Conservation (phyloP, 2,113 vertebrate species). For the Calidris pygmaea region DNA sequence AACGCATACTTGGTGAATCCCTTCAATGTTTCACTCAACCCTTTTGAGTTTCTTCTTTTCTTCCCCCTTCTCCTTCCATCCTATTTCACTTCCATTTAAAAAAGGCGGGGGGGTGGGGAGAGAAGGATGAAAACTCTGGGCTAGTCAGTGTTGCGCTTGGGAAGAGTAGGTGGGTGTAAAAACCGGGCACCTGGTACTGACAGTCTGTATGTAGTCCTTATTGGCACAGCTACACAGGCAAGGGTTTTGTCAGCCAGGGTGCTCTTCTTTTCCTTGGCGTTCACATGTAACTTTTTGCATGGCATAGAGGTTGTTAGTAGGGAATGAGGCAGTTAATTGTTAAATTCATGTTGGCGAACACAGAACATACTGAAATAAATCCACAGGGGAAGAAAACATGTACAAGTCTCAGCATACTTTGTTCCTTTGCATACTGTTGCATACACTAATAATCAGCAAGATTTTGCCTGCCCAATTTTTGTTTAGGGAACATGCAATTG, state of each 20-base stretch:
- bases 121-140: not conserved
- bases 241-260: not conserved
- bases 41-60: not conserved
- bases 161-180: accelerated
- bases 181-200: accelerated
- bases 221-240: not conserved
- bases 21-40: not conserved
- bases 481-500: not conserved
- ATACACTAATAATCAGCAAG: not conserved
- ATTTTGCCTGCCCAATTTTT: not conserved
- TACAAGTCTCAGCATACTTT: not conserved
- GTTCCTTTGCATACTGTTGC: not conserved
- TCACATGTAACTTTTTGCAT: not conserved
- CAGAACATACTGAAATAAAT: not conserved
- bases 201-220: not conserved
- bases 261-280: not conserved
- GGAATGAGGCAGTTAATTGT: not conserved
- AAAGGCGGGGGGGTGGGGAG: no score
- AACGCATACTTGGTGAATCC: not conserved
- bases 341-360: not conserved
- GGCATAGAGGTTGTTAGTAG: not conserved
- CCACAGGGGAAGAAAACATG: accelerated
- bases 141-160: not conserved
- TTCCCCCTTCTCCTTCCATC: not conserved
- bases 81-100: not conserved